Percentiles rank a stretch among this genome's conserved stretches.
These are phyloP conservation scores for Pseudoatta argentina DNA, from an alignment of 1,140 invertebrate genomes.

Conservation along the genomic window DNA sequence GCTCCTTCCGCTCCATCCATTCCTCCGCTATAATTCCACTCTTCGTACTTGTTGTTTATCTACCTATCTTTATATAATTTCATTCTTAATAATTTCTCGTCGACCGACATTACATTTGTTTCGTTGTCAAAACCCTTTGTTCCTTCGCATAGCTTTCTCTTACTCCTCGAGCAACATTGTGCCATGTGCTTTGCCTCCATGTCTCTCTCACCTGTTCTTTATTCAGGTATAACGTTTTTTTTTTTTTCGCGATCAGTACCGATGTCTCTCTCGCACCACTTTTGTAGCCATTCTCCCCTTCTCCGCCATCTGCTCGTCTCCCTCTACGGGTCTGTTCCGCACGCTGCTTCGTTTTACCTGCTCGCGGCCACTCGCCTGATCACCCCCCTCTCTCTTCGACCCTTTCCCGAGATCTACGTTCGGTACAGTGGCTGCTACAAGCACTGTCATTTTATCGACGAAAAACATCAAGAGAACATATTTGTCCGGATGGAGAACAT, in stretches of 20 bases:
- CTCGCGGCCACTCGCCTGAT: conserved; percentile 61
- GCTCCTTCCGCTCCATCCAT: conserved; percentile 34
- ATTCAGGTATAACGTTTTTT: conserved; percentile 54
- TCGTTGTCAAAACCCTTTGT: conserved; percentile 27
- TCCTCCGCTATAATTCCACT: conserved; percentile 40
- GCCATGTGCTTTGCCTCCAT: conserved; percentile 16
- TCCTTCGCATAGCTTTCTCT: conserved; percentile 31
- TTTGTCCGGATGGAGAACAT: conserved; percentile 42
- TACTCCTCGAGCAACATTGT: conserved; percentile 39
- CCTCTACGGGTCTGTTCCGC: conserved; percentile 64
- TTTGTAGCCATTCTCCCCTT: conserved; percentile 46
- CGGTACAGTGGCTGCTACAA: conserved; percentile 82
- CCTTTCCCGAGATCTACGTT: conserved; percentile 47
- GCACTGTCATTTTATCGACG: conserved; percentile 76
- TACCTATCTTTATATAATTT: conserved; percentile 22
- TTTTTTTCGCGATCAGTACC: conserved; percentile 44
- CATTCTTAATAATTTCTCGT: conserved; percentile 32
- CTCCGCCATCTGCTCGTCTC: conserved; percentile 68
- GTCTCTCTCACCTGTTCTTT: conserved; percentile 37
- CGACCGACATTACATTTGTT: not conserved
- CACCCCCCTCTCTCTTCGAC: conserved; percentile 22
- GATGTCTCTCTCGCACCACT: conserved; percentile 66
- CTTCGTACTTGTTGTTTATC: conserved; percentile 62
- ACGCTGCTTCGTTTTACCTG: conserved; percentile 64
- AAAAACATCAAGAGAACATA: conserved; percentile 34